Base-by-base conservation (phyloP, 2,888 invertebrate genomes). In the Pasiphila rectangulata region DNA sequence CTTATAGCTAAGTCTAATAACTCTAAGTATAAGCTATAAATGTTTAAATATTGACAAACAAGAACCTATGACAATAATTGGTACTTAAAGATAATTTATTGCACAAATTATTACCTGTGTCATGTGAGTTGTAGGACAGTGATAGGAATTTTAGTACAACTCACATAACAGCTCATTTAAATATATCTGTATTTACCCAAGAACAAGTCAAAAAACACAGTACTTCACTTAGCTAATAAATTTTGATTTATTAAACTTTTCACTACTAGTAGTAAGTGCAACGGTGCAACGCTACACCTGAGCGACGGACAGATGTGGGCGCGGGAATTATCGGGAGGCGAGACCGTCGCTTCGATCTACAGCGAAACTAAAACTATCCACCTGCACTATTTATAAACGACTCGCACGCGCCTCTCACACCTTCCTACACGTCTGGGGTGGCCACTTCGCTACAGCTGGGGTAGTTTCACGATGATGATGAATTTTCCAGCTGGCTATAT, bases 321-420 rank as follows among this genome's bases (percentile, higher is more conserved):
- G 25, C 37, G 35, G 25, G 20, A 25, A 16, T 17, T 17, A 27
- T 6, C 34, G 16, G 15, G 30, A 38, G 24, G 19, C 30, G 20
- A 27, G 19, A 15, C 47, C 36, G 41, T 23, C 29, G 50, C 19
- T 29, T 39, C 10, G 17, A 40, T 20, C 54, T 39, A 36, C 51
- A 19, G 23, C 43, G 32, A 36, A 36, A 39, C 47, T 49, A 36
- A 45, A 35, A 30, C 35, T 37, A 37, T 37, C 53, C 43, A 54
- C 54, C 51, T 55, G 51, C 24, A 51, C 56, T 54, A 57, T 54
- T 50, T 44, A 32, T 61, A 60, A 43, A 54, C 43, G 42, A 45
- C 47, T 50, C 51, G 20, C 46, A 46, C 36, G 24, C 36, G 16
- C 38, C 38, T 54, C 40, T 29, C 42, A 46, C 53, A 51, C 55